phyloP scores from a whole-genome alignment of 2,888 invertebrate species.

The Dichetophora obliterata region DNA sequence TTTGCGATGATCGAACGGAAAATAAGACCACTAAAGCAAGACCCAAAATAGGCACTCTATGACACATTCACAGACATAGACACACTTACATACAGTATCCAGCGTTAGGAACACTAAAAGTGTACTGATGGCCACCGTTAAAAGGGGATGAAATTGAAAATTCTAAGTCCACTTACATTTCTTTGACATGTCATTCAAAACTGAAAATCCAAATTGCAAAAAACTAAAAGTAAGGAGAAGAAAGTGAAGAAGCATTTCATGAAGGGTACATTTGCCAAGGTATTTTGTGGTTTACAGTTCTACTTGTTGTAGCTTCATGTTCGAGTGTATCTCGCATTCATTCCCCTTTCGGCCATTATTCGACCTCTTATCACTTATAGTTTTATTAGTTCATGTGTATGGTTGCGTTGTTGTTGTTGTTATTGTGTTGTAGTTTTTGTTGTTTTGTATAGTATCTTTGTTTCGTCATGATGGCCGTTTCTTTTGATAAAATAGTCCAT shows the following conservation, averaged over 20 bases:
- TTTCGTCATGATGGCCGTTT: slow-evolving; percentile 31
- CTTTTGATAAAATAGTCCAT: slow-evolving; percentile 37
- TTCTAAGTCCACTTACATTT: not conserved
- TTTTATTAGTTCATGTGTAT: not conserved
- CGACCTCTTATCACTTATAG: slow-evolving; percentile 28
- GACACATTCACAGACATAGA: not conserved
- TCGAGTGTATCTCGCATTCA: slow-evolving; percentile 13
- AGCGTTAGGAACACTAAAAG: not conserved
- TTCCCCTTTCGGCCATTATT: slow-evolving; percentile 36
- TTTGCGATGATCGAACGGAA: not conserved
- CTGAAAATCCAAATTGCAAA: slow-evolving; percentile 7
- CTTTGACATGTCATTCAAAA: not conserved
- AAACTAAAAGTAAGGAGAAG: not conserved
- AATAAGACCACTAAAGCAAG: not conserved
- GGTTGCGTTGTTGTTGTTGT: slow-evolving; percentile 5
- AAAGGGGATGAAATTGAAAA: slow-evolving; percentile 16
- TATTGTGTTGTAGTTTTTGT: not conserved
- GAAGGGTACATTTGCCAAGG: not conserved
- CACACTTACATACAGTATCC: not conserved
- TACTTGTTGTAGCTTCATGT: slow-evolving; percentile 1
- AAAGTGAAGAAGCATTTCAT: not conserved
- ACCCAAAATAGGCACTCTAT: no score
- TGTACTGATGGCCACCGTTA: not conserved
- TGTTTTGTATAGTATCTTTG: not conserved
- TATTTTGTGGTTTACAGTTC: not conserved